A percentile compares a stretch with the other conserved stretches of the same genome.
These are phyloP conservation scores for Dicyrtomina minuta DNA, from an alignment of 2,888 invertebrate species.

Conservation along the genomic window DNA sequence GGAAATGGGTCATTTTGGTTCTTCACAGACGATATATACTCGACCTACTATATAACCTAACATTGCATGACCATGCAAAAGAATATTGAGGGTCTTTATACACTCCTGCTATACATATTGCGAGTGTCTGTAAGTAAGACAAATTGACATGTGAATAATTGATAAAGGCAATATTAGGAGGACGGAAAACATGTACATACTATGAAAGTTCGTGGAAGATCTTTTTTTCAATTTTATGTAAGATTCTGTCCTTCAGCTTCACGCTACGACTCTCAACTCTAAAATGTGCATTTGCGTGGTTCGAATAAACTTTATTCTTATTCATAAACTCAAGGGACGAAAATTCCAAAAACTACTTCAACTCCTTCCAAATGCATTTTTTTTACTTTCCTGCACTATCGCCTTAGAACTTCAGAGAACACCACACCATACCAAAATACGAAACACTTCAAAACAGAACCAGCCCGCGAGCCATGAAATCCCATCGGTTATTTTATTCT, in stretches of 20 bases:
- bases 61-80: slow-evolving; percentile 12
- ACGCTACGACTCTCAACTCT: neutral
- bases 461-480: no score
- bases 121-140: slow-evolving; percentile 26
- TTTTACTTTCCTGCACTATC: no score
- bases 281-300: slow-evolving; percentile 11
- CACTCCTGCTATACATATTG: slow-evolving; percentile 26
- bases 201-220: slow-evolving; percentile 20
- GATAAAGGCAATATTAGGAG: neutral
- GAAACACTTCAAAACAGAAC: no score
- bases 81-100: slow-evolving; percentile 22
- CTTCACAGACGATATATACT: no score
- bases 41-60: no score
- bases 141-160: no score
- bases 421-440: no score
- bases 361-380: no score
- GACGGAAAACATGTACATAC: neutral
- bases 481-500: no score
- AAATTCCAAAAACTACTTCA: slow-evolving; percentile 28
- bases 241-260: neutral
- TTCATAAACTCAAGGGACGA: slow-evolving; percentile 11
- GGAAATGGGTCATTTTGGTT: no score
- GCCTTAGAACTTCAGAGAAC: no score
- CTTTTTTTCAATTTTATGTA: slow-evolving; percentile 23
- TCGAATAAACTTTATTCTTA: no score